Base-by-base conservation (phyloP, 2,113 vertebrate species). In the Varanus komodoensis region DNA sequence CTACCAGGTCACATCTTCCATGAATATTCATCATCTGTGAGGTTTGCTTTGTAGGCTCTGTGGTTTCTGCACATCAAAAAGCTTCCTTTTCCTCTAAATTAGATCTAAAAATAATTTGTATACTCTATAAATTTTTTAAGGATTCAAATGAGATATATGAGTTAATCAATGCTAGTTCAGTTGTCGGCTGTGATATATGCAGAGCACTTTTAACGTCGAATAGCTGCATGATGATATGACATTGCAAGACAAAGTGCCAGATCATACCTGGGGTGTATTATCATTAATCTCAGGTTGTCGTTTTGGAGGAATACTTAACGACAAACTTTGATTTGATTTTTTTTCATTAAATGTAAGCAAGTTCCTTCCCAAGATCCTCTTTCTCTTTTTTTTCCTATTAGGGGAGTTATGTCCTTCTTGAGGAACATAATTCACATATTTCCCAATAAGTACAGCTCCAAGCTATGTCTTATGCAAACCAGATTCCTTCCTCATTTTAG, bases 151-250 rank as follows among this genome's bases (percentile, higher is more conserved):
- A 82, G 38, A 92, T 83, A 23, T 17, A 69, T 23, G 69, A 92
- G 71, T 92, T 94, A 94, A 94, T 95, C 84, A 93, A 87, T 89
- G 79, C 32, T 93, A n/a, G 87, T 93, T 92, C 44, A 78, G 38
- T 68, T 95, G 86, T 88, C 87, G 82, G 87, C 91, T 88, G 9
- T 61, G 85, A 29, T 90, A n/a, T 32, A 68, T 89, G 89, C 73
- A 78, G 73, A 23, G 84, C 15, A 54, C 71, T 29, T 90, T 87
- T 88, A 89, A 73, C 57, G 4, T 68, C 48, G 68, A 48, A 50
- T 87, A 57, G 32, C 69, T 91, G 32, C 73, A 84, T 86, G 85
- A 61, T 48, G 82, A 78, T 82, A 61, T 80, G 86, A 11, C 74
- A 75, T 81, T 90, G 84, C 44, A 89, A 81, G 87, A 89, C 77